Conservation (phyloP, 2,113 vertebrate genomes). For the Rhinogobius similis region DNA sequence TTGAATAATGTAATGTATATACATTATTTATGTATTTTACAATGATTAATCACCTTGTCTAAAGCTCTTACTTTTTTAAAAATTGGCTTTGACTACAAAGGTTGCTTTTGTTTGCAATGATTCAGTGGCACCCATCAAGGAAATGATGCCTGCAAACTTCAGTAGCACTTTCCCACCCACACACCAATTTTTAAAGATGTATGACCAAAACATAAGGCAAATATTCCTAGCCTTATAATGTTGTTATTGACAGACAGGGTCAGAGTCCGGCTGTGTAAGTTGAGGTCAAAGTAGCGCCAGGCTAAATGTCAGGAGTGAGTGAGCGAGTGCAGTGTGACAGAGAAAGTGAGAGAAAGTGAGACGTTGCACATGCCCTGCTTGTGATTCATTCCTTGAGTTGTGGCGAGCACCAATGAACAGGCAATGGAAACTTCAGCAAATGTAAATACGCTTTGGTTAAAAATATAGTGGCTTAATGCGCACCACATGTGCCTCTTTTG, state of each 20-base stretch:
- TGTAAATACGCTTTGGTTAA: slow-evolving; percentile 84
- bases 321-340: slow-evolving; percentile 22
- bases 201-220: slow-evolving; percentile 1
- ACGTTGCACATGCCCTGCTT: slow-evolving; percentile 74
- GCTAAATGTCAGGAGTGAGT: slow-evolving; percentile 48
- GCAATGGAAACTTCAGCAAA: slow-evolving; percentile 83
- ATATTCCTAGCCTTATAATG: slow-evolving; percentile 10
- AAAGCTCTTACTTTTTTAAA: neutral
- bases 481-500: slow-evolving; percentile 78
- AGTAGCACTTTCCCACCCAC: slow-evolving; percentile 40
- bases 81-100: slow-evolving; percentile 5
- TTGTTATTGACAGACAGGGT: slow-evolving; percentile 9
- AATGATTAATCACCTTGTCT: slow-evolving; percentile 4
- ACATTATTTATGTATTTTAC: slow-evolving; percentile 4
- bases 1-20: neutral
- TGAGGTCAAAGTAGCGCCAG: slow-evolving; percentile 28
- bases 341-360: slow-evolving; percentile 57
- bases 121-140: slow-evolving; percentile 52
- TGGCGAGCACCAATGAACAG: slow-evolving; percentile 76
- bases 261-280: slow-evolving; percentile 15
- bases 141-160: slow-evolving; percentile 62
- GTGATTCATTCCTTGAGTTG: slow-evolving; percentile 81
- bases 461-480: slow-evolving; percentile 82
- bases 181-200: neutral
- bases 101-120: slow-evolving; percentile 30